These are phyloP conservation scores for Nicator chloris DNA, from an alignment of 2,113 vertebrate species.

Conservation along the genomic window DNA sequence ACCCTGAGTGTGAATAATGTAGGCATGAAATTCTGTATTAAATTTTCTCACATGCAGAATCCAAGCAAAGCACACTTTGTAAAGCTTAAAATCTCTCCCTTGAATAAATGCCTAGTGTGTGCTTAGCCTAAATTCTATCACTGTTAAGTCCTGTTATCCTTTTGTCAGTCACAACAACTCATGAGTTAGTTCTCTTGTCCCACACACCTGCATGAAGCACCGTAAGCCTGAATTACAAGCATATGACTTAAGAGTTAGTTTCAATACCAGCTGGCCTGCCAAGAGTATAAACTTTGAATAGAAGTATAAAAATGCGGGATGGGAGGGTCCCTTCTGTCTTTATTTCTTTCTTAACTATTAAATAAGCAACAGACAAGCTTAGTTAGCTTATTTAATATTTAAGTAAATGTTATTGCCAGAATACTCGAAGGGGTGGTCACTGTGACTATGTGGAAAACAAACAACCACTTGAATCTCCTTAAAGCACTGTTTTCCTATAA, in stretches of 20 bases:
- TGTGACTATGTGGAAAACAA: not conserved
- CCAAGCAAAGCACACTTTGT: not conserved
- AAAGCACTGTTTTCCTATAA: not conserved
- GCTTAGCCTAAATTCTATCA: not conserved
- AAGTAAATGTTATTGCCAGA: not conserved
- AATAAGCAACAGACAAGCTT: not conserved
- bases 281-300: not conserved
- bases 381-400: not conserved
- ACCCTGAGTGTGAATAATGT: not conserved
- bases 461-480: not conserved
- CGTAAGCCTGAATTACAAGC: not conserved
- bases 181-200: not conserved
- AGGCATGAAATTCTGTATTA: not conserved
- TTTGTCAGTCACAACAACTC: not conserved
- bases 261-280: not conserved
- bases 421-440: not conserved
- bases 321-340: not conserved
- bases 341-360: not conserved
- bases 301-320: not conserved
- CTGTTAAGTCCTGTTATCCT: not conserved
- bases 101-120: accelerated
- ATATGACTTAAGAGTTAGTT: not conserved
- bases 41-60: not conserved
- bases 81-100: not conserved
- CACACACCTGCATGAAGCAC: not conserved